Percentiles rank a stretch among this genome's conserved stretches.
Conservation (phyloP, 2,113 vertebrate species). For the Chamaea fasciata region DNA sequence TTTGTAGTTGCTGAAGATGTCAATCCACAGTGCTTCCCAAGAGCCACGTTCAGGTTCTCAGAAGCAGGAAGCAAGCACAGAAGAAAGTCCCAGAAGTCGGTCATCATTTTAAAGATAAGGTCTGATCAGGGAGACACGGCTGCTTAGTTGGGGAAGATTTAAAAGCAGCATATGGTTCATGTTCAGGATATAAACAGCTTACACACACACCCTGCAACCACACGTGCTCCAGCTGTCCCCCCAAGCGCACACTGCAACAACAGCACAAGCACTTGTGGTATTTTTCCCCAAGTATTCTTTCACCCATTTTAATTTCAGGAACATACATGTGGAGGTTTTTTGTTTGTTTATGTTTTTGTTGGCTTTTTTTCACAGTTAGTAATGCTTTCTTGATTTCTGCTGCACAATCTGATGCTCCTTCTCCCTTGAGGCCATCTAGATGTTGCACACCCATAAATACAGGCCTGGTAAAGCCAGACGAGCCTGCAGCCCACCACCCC, state of each 20-base stretch:
- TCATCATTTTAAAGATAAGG: not conserved
- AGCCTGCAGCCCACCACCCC: not conserved
- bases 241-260: not conserved
- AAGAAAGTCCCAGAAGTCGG: not conserved
- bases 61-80: not conserved
- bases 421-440: not conserved
- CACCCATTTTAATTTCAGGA: not conserved
- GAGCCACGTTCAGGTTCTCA: not conserved
- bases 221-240: not conserved
- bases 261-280: not conserved
- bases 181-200: not conserved
- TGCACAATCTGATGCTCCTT: not conserved
- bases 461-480: not conserved
- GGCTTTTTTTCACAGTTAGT: not conserved
- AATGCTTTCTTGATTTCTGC: not conserved
- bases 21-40: not conserved
- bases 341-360: too few species aligned
- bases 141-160: not conserved
- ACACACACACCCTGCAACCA: not conserved
- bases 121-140: not conserved
- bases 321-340: rapidly evolving
- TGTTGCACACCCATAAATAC: not conserved
- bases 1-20: not conserved
- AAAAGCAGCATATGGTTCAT: not conserved
- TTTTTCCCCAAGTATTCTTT: not conserved